Percentiles rank a stretch among this genome's conserved stretches.
Conservation (phyloP, 2,113 vertebrate species). For the Cynocephalus volans region DNA sequence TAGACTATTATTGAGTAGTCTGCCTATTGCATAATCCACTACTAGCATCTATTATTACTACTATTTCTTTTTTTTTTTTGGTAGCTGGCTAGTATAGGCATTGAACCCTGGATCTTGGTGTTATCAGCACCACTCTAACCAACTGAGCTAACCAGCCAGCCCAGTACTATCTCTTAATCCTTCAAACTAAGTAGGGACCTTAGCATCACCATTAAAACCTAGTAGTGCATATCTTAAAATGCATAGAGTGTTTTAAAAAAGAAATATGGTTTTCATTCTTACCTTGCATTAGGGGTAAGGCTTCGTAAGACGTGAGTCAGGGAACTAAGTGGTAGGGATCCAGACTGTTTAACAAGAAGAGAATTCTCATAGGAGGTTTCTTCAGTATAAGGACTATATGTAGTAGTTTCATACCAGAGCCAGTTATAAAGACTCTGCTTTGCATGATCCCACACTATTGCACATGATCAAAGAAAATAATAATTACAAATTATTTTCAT, state of each 20-base stretch:
- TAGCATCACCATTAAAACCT: slow-evolving; percentile 38
- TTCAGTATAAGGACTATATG: slow-evolving; percentile 95
- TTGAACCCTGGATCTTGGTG: too few relatives aligned
- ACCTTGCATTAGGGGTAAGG: slow-evolving; percentile 97
- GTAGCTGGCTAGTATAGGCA: too few relatives aligned
- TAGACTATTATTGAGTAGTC: not conserved
- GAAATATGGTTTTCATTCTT: slow-evolving; percentile 67
- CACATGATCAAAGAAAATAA: slow-evolving; percentile 72
- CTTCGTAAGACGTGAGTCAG: slow-evolving; percentile 95
- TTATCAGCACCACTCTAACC: too few relatives aligned
- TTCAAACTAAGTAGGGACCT: slow-evolving; percentile 23
- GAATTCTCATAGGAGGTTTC: slow-evolving; percentile 99
- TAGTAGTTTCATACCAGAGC: slow-evolving; percentile 99
- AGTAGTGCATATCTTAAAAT: not conserved
- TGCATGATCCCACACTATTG: slow-evolving; percentile 98
- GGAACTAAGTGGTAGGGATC: slow-evolving; percentile 95
- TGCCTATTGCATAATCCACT: not conserved
- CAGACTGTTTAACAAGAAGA: slow-evolving; percentile 95
- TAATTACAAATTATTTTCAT: slow-evolving; percentile 44
- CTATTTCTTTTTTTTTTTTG: not conserved
- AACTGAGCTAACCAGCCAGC: too few relatives aligned
- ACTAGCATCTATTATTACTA: not conserved
- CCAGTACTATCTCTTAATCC: not conserved
- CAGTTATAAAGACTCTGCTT: slow-evolving; percentile 98
- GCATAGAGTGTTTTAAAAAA: not conserved